These are phyloP conservation scores for Sebastes melanostomus DNA, from an alignment of 2,797 vertebrate genomes.

Conservation along the genomic window DNA sequence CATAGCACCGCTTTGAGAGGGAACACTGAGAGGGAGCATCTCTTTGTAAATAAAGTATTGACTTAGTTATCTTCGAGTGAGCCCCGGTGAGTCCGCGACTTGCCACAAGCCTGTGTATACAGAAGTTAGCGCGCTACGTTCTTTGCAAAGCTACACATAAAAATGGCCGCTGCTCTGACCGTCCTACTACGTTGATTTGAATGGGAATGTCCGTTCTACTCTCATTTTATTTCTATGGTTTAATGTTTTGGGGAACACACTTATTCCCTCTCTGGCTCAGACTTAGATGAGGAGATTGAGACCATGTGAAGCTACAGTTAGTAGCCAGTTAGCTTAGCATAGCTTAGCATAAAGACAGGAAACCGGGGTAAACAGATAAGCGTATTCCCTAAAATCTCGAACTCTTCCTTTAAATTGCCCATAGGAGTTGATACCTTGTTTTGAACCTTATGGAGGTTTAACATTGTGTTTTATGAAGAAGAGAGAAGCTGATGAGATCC, in stretches of 20 bases:
- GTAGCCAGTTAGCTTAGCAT: not conserved
- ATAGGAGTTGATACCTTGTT: constrained; percentile 42
- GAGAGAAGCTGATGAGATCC: not conserved
- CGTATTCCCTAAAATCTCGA: not conserved
- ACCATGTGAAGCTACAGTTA: not conserved
- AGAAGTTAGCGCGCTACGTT: not conserved
- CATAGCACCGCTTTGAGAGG: too few relatives aligned
- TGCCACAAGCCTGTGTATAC: not conserved
- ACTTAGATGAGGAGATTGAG: too few relatives aligned
- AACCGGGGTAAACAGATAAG: not conserved
- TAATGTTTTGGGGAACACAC: not conserved
- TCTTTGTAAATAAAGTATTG: too few relatives aligned
- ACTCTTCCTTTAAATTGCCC: constrained; percentile 25
- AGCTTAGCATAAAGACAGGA: not conserved
- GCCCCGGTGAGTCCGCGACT: too few relatives aligned
- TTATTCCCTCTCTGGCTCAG: not conserved
- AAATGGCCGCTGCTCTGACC: not conserved
- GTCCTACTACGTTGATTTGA: not conserved
- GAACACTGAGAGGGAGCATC: too few relatives aligned
- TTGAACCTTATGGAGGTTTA: constrained; percentile 36
- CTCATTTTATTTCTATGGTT: not conserved
- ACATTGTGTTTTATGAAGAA: constrained; percentile 21
- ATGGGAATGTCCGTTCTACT: not conserved
- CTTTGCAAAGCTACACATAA: too few relatives aligned
- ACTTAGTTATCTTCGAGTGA: too few relatives aligned